Evolutionary conservation across 2,113 vertebrate genomes (phyloP).

Genomic region (Pangasianodon gigas): DNA sequence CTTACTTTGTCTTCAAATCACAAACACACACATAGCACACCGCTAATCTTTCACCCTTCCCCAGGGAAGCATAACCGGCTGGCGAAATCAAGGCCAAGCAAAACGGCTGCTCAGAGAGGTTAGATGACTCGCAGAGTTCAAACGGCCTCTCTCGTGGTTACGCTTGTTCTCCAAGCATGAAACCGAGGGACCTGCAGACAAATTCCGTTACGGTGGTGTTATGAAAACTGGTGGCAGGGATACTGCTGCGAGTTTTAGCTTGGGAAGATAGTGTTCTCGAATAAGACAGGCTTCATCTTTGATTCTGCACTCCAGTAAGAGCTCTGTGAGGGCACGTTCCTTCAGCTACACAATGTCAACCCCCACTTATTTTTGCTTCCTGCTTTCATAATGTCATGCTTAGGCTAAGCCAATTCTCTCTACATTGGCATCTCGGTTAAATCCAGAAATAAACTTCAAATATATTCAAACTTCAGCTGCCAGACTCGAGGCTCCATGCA

Average conservation of each 20-base stretch:
- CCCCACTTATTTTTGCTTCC: not conserved
- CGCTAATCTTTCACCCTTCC: slow-evolving; percentile 45
- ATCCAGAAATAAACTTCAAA: slow-evolving; percentile 4
- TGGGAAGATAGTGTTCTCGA: not conserved
- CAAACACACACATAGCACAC: slow-evolving; percentile 17
- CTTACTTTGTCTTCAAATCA: not conserved
- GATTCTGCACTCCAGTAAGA: slow-evolving; percentile 5
- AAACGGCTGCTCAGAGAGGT: slow-evolving; percentile 47
- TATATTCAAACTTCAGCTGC: slow-evolving; percentile 14
- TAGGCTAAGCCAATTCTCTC: slow-evolving; percentile 12
- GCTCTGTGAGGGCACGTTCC: not conserved
- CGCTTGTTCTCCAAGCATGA: slow-evolving; percentile 37
- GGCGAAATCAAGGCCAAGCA: slow-evolving; percentile 33
- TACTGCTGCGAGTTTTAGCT: slow-evolving; percentile 23
- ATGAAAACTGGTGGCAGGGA: slow-evolving; percentile 19
- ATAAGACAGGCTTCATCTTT: slow-evolving; percentile 24
- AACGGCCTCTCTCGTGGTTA: slow-evolving; percentile 39
- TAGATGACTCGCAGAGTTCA: slow-evolving; percentile 46
- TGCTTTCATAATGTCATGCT: slow-evolving; percentile 29
- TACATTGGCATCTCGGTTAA: not conserved
- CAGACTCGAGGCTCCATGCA: not conserved
- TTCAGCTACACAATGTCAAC: slow-evolving; percentile 6
- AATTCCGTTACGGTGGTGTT: slow-evolving; percentile 17
- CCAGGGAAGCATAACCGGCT: slow-evolving; percentile 29
- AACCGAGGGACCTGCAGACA: slow-evolving; percentile 40